Base-by-base conservation (phyloP, 92 coral and sea anemone genomes). In the Palythoa grandis region DNA sequence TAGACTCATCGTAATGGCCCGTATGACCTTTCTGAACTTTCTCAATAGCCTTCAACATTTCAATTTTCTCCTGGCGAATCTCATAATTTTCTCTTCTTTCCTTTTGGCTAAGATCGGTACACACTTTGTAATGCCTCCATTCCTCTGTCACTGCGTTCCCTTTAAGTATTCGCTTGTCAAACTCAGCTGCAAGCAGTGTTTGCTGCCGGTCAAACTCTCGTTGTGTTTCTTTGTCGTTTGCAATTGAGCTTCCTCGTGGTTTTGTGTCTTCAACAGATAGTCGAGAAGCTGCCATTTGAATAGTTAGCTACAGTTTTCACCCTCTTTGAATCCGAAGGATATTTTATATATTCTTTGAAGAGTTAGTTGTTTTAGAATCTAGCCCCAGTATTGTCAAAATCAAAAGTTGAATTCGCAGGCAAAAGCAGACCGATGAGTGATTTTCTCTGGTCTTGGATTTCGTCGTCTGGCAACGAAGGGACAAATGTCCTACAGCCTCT, bases 71-170 rank as follows among this genome's bases (percentile, higher is more conserved):
- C 15, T 67, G 72, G 52, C 87, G 91, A 53, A 90, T 88, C 66
- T 94, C 87, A 72, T 76, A 92, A 14, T 88, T 74, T 71, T 84
- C 91, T 63, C 95, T 76, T 73, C 79, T 88, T 89, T 94, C 94
- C 7, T 88, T 94, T 75, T 92, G 92, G 17, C 85, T 83, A 78
- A 94, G 82, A 4, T 86, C 91, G 9, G 87, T 76, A 38, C 87
- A 78, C 52, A 88, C 92, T 67, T 68, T 90, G 37, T 83, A 35
- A 86, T 92, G 92, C 11, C 98, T 69, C 90, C 88, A 86, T 67
- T 92, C 98, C 67, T 94, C 98, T 11, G 89, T 76, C 58, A 83
- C 89, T 1, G 92, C 98, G 83, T 94, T 92, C 10, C 98, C 98
- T 70, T 88, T 90, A n/a, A 94, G 89, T 5, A 89, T 77, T 63